Evolutionary conservation across 1,140 invertebrate species (phyloP), one percentile per base, ranked within the genome.

Genomic region (Daktulosphaira vitifoliae): DNA sequence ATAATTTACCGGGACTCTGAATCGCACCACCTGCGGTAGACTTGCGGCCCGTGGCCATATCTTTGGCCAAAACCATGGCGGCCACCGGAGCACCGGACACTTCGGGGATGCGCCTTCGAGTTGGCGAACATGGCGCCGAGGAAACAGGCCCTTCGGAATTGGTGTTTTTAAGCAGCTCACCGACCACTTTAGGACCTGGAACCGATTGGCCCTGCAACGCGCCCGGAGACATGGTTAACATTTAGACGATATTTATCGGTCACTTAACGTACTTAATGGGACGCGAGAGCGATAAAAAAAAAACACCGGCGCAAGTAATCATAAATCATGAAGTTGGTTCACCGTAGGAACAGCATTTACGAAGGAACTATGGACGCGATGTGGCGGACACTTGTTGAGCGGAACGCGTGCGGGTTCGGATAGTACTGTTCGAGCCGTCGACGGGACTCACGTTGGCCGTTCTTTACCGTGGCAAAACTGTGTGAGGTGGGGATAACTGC

Each of bases 31-130:
- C 25, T n/a, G 5, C 23, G 7, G 53, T 46, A 13, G 18, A n/a
- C 56, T 62, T 62, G 2, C 56, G 42, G 8, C 42, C 42, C 23
- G 42, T 48, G 42, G 42, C 56, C 56, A 62, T 62, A 11, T 62
- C 56, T 7, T 62, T 62, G 42, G 56, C 56, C 42, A 62, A 33
- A 13, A 48, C 56, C 56, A 62, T 62, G 16, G 56, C 56, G 25
- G 42, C 42, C 6, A 25, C 42, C 9, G 56, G 56, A n/a, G 25
- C 42, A 13, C 23, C 42, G 16, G 56, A 20, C 26, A 38, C 2
- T 26, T 42, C 37, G 9, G 39, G 20, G 13, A n/a, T 13, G n/a
- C 20, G 13, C 13, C 51, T 25, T 7, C n/a, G 42, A 22, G 39
- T 15, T 13, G 42, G 16, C n/a, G 38, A 6, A 11, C 5, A 22